Evolutionary conservation across 2,888 invertebrate genomes (phyloP).

Genomic region (Leistus spinibarbis): DNA sequence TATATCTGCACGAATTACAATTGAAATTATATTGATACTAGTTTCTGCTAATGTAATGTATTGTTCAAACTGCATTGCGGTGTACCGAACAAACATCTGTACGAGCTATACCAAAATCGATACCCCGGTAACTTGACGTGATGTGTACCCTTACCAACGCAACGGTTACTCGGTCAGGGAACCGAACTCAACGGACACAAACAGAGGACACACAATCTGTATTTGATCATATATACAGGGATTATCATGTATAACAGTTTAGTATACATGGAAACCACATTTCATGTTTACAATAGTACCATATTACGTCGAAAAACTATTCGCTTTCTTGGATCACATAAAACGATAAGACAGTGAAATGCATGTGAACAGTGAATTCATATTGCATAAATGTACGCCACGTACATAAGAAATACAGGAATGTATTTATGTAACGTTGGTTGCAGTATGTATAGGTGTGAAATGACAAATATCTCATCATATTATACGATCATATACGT

Average conservation of each 20-base stretch:
- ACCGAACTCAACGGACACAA: not conserved
- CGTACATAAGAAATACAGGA: no score
- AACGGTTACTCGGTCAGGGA: not conserved
- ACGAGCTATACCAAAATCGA: not conserved
- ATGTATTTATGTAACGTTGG: no score
- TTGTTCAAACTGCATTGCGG: not conserved
- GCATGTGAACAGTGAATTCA: not conserved
- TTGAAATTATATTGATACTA: not conserved
- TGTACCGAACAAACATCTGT: not conserved
- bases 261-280: no score
- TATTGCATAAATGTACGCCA: not conserved
- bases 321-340: no score
- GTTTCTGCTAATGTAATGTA: not conserved
- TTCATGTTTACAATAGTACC: no score
- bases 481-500: not conserved
- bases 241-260: no score
- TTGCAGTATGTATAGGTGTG: no score
- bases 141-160: not conserved
- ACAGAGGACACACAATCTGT: not conserved
- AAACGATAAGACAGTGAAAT: not conserved
- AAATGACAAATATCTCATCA: no score
- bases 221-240: not conserved
- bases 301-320: not conserved
- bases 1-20: no score
- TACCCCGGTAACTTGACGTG: not conserved